A percentile compares a stretch with the other conserved stretches of the same genome.
phyloP scores from a whole-genome alignment of 2,113 vertebrate genomes.

The Maccullochella peelii region DNA sequence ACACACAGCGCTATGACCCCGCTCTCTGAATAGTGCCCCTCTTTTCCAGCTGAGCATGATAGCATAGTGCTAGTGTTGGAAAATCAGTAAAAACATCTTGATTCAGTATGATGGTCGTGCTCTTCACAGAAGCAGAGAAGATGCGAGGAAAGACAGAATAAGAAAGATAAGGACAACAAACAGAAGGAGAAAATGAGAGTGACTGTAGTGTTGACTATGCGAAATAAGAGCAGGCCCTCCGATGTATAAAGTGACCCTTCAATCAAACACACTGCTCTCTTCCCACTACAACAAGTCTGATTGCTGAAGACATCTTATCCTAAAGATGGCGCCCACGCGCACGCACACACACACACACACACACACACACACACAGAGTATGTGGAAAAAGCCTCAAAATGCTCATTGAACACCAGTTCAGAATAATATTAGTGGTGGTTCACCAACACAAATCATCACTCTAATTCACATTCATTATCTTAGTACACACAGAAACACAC shows the following conservation, averaged over 20 bases:
- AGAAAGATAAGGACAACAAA: slow-evolving; percentile 59
- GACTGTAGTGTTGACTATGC: slow-evolving; percentile 58
- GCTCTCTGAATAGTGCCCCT: slow-evolving; percentile 15
- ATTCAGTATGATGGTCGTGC: slow-evolving; percentile 46
- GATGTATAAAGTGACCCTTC: slow-evolving; percentile 77
- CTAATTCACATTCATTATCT: neutral
- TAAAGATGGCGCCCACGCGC: slow-evolving; percentile 32
- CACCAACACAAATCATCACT: slow-evolving; percentile 19
- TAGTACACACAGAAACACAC: slow-evolving; percentile 9
- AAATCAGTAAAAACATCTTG: slow-evolving; percentile 61
- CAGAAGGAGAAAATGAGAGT: slow-evolving; percentile 56
- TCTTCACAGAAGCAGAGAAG: slow-evolving; percentile 31
- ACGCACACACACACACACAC: slow-evolving; percentile 20
- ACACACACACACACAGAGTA: slow-evolving; percentile 15
- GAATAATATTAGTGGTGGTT: slow-evolving; percentile 25
- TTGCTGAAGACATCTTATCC: slow-evolving; percentile 71
- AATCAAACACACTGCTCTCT: slow-evolving; percentile 73
- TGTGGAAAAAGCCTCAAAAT: slow-evolving; percentile 19
- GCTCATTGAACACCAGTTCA: slow-evolving; percentile 30
- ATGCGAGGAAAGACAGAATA: slow-evolving; percentile 23
- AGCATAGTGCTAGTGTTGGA: slow-evolving; percentile 27
- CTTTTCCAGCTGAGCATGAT: slow-evolving; percentile 22
- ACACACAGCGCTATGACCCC: slow-evolving; percentile 1
- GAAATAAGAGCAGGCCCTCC: slow-evolving; percentile 61
- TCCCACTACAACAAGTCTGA: slow-evolving; percentile 63